Evolutionary conservation across 1,140 invertebrate species (phyloP).

Genomic region (Phortica variegata): DNA sequence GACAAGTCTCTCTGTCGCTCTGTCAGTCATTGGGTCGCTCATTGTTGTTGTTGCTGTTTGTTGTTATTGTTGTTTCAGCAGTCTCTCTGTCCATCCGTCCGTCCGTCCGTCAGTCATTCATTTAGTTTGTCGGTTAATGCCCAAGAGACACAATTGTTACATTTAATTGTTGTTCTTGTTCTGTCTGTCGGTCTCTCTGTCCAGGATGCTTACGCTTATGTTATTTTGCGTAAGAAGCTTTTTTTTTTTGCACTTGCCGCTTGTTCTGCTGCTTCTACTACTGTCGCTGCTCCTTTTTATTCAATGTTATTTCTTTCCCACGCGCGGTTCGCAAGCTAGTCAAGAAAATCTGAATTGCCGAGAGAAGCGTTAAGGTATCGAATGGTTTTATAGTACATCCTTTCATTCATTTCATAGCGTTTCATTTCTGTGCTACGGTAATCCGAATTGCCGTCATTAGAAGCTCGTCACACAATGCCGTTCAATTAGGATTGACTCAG

Average conservation of each 20-base stretch:
- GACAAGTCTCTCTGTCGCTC: conserved; percentile 46
- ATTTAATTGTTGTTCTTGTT: conserved; percentile 54
- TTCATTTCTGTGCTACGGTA: conserved; percentile 40
- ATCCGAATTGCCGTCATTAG: conserved; percentile 51
- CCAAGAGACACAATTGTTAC: conserved; percentile 52
- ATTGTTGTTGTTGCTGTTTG: no score
- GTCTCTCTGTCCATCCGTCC: no score
- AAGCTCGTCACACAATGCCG: conserved; percentile 3
- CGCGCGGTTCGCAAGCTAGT: no score
- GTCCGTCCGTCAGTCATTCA: no score
- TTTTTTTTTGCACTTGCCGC: conserved; percentile 5
- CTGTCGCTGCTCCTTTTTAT: conserved; percentile 15
- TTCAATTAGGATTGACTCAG: conserved; percentile 52
- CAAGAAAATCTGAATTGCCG: background rate
- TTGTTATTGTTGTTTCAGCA: no score
- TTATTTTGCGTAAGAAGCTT: conserved; percentile 19
- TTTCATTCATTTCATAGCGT: no score
- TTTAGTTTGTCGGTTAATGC: conserved; percentile 33
- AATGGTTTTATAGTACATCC: background rate
- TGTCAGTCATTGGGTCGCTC: background rate
- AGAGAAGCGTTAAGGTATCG: background rate
- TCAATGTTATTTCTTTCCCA: background rate
- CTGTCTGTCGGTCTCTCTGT: conserved; percentile 14
- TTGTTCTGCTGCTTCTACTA: conserved; percentile 25
- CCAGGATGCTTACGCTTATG: background rate